These are phyloP conservation scores for Trachymyrmex septentrionalis DNA, from an alignment of 1,140 invertebrate genomes.

Conservation along the genomic window DNA sequence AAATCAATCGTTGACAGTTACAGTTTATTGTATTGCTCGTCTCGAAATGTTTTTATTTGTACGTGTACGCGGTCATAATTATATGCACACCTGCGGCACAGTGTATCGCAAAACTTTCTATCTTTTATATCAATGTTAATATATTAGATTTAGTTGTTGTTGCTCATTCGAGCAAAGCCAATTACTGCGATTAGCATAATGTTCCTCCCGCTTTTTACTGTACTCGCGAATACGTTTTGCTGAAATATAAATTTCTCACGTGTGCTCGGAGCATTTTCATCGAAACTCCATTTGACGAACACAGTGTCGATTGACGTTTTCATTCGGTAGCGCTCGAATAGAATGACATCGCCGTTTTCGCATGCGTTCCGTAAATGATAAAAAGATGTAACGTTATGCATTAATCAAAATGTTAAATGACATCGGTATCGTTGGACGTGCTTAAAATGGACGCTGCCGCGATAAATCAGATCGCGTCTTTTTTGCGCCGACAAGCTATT, in stretches of 20 bases:
- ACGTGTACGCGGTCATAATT: constrained; percentile 59
- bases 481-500: constrained; percentile 61
- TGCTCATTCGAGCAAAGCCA: neutral
- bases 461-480: constrained; percentile 64
- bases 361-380: constrained; percentile 44
- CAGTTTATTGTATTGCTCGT: constrained; percentile 52
- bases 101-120: constrained; percentile 46
- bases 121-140: constrained; percentile 53
- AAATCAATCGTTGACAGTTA: constrained; percentile 70
- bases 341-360: constrained; percentile 50
- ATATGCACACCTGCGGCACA: constrained; percentile 66
- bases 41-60: constrained; percentile 54
- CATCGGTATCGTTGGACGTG: constrained; percentile 38
- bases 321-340: constrained; percentile 39
- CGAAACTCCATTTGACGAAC: constrained; percentile 35
- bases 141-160: constrained; percentile 10
- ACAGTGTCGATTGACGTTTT: constrained; percentile 43
- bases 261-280: constrained; percentile 42
- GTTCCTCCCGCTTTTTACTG: neutral
- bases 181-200: constrained; percentile 45
- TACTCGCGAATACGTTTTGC: neutral
- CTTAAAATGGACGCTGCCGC: constrained; percentile 47
- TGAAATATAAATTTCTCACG: constrained; percentile 49
- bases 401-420: constrained; percentile 64
- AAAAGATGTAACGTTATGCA: constrained; percentile 57